Conservation (phyloP, 2,797 vertebrate species). For the Gymnothorax reevesii region DNA sequence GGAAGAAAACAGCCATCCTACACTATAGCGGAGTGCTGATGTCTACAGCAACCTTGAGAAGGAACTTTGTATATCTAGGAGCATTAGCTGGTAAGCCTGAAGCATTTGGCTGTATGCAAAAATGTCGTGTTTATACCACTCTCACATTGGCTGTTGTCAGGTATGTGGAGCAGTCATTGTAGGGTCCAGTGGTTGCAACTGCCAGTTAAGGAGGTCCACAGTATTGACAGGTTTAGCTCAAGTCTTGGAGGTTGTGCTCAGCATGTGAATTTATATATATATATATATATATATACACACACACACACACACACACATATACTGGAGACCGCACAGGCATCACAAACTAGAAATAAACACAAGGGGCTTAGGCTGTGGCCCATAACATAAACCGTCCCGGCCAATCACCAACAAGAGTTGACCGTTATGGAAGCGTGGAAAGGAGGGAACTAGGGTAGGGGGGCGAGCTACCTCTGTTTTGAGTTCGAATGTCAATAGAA, state of each 20-base stretch:
- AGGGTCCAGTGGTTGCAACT: background rate
- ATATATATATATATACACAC: no score
- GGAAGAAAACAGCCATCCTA: background rate
- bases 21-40: constrained; percentile 10
- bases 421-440: no score
- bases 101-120: background rate
- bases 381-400: no score
- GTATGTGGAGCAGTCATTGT: background rate
- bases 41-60: background rate
- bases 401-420: no score
- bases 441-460: no score
- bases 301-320: no score
- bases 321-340: no score
- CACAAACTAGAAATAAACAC: no score
- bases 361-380: no score
- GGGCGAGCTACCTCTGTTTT: no score
- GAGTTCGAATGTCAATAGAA: no score
- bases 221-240: background rate
- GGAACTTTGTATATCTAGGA: background rate
- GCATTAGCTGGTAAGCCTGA: background rate
- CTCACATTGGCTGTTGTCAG: background rate
- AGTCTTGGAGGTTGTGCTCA: background rate
- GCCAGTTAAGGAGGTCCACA: background rate
- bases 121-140: background rate
- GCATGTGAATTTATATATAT: no score